Base-by-base conservation (phyloP, 2,113 vertebrate genomes). In the Ovibos moschatus region DNA sequence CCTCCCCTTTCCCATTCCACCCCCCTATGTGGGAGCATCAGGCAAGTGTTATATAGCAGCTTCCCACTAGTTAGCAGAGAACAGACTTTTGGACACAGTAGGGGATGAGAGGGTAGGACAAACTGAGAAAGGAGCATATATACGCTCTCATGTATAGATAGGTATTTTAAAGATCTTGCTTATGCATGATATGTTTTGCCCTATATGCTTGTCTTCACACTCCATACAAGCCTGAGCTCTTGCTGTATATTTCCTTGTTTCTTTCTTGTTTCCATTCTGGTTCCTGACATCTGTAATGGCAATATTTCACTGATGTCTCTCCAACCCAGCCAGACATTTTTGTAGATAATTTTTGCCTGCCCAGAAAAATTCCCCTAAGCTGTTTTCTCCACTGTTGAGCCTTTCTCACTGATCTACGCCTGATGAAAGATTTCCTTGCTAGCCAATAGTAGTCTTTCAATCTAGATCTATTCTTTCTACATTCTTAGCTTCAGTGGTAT, bases 401-500 rank as follows among this genome's bases (percentile, higher is more conserved):
- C 13, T 25, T 85, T 21, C 40, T 60, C 30, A 14, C 2, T 43
- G 19, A 51, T 3, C 16, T 47, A 3, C 17, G 14, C 13, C 45
- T 64, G 16, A 10, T 15, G 16, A 53, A 86, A 86, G 6, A 7
- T 27, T 28, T 82, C 47, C 51, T 92, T 43, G 50, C n/a, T n/a
- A 16, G 15, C 23, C 23, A 1, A 33, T 5, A 11, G 21, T 6
- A 45, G 9, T 43, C 36, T 17, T 79, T 81, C n/a, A 9, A 0
- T 50, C 14, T 47, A 51, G 13, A 85, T 53, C 47, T 28, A 1
- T 16, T n/a, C 28, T 47, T 76, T 28, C 45, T 21, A 6, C 9
- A 1, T 28, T 15, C 25, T 33, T 15, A 64, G 25, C 36, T 86
- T 81, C 13, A 1, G 0, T 1, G 21, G 30, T 2, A 4, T 7